Conservation (phyloP, 1,140 invertebrate genomes). For the Drosophila bocqueti region DNA sequence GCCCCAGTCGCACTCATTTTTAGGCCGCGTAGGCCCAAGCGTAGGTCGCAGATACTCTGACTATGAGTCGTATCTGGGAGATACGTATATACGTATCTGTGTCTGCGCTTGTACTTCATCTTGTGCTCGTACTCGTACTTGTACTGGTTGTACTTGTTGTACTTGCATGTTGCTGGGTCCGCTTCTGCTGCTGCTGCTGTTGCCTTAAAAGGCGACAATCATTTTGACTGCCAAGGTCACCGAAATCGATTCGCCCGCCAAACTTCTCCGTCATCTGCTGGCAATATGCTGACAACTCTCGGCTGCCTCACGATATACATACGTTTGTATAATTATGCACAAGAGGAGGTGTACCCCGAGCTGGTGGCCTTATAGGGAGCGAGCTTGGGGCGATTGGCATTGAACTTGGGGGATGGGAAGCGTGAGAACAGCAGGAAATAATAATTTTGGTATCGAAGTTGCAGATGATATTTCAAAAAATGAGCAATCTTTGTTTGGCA, state of each 20-base stretch:
- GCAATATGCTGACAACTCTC: conserved; percentile 49
- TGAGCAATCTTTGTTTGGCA: not conserved
- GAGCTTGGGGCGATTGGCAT: conserved; percentile 18
- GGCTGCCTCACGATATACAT: conserved; percentile 3
- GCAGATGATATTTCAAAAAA: not conserved
- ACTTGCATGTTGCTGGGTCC: conserved; percentile 60
- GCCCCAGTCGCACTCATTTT: conserved; percentile 28
- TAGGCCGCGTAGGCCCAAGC: conserved; percentile 43
- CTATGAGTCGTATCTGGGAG: conserved; percentile 31
- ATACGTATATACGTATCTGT: conserved; percentile 17
- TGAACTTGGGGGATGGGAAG: conserved; percentile 42
- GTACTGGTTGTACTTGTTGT: conserved; percentile 29
- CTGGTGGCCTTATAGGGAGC: conserved; percentile 24
- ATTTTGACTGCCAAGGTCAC: conserved; percentile 82
- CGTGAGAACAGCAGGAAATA: conserved; percentile 41
- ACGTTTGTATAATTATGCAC: conserved; percentile 35
- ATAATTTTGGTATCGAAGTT: conserved; percentile 12
- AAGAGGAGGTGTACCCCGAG: conserved; percentile 25
- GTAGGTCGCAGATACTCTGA: conserved; percentile 48
- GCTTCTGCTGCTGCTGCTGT: conserved; percentile 29
- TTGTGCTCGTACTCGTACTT: conserved; percentile 23
- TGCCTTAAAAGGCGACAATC: conserved; percentile 73
- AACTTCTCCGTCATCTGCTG: conserved; percentile 48
- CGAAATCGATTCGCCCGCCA: conserved; percentile 65
- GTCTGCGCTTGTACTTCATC: conserved; percentile 22